Evolutionary conservation across 2,888 invertebrate genomes (phyloP), one percentile per base, ranked within the genome.

Genomic region (Phymatocera aterrima): DNA sequence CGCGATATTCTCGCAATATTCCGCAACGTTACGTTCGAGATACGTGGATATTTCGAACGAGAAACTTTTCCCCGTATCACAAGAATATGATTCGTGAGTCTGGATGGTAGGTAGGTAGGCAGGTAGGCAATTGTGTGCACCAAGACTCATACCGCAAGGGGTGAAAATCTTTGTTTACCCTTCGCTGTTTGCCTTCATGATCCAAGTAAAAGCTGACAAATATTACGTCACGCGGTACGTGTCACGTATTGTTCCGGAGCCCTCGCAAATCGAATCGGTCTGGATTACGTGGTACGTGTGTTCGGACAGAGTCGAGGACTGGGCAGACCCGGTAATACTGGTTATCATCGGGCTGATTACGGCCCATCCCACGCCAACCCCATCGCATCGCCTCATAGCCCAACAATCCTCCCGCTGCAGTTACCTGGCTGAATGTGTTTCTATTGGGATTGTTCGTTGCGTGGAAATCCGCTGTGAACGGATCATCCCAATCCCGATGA

Each of bases 321-420:
- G 75, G 78, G 79, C 46, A 85, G 87, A 87, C 87, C 86, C 84
- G 85, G 86, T 87, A 88, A 88, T 88, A 86, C 88, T 83, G 86
- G 87, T 88, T 87, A 88, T 88, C 87, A 88, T 88, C 87, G 85
- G 85, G 83, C 88, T 87, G 88, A 88, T 88, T 87, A 87, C 85
- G 84, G 83, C 83, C 83, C 79, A 81, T 83, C 82, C 79, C 77
- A n/a, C n/a, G n/a, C n/a, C n/a, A n/a, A n/a, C n/a, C 83, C 83
- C 79, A 81, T 83, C 82, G 79, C 77, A 60, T 79, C 77, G 79
- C 68, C 68, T 75, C 77, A 77, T 18, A 51, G 34, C 28, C 75
- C 75, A 43, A 75, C 75, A 74, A 34, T 74, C 57, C 54, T 57
- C 57, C 43, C 24, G 57, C 40, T 40, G 18, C n/a, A 37, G 75